Evolutionary conservation across 2,113 vertebrate genomes (phyloP).

Genomic region (Chaenogobius annularis): DNA sequence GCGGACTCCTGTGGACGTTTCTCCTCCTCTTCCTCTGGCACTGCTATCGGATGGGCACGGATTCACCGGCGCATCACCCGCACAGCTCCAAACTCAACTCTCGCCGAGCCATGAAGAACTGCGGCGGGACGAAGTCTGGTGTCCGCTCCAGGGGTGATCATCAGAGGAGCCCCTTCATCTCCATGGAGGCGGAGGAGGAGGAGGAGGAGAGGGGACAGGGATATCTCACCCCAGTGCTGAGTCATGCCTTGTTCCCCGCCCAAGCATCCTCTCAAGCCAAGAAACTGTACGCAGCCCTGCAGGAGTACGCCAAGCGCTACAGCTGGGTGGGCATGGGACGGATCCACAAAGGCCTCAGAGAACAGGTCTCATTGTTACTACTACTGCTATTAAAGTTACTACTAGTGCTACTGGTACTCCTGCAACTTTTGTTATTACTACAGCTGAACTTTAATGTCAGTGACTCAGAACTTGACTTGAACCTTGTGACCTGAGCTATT

Average conservation of each 20-base stretch:
- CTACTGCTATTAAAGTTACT: not conserved
- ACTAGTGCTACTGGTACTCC: too few relatives aligned
- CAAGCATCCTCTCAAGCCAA: slow-evolving; percentile 76
- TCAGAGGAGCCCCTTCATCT: slow-evolving; percentile 61
- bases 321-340: slow-evolving; percentile 90
- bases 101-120: slow-evolving; percentile 60
- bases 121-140: slow-evolving; percentile 59
- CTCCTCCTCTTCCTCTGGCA: slow-evolving; percentile 88
- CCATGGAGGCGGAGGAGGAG: slow-evolving; percentile 72
- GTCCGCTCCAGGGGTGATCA: slow-evolving; percentile 52
- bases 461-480: too few relatives aligned
- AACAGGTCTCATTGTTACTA: slow-evolving; percentile 63
- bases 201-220: slow-evolving; percentile 70
- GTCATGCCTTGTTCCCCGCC: slow-evolving; percentile 75
- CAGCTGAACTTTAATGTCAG: too few relatives aligned
- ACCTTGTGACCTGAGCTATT: too few relatives aligned
- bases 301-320: slow-evolving; percentile 87
- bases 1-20: slow-evolving; percentile 82
- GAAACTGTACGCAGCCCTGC: slow-evolving; percentile 81
- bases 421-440: too few relatives aligned
- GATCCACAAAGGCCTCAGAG: slow-evolving; percentile 80
- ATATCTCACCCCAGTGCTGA: slow-evolving; percentile 75
- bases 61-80: slow-evolving; percentile 65
- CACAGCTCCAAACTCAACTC: slow-evolving; percentile 59
- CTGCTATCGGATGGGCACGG: slow-evolving; percentile 85